A percentile compares a stretch with the other conserved stretches of the same genome.
These are phyloP conservation scores for Taphrorychus bicolor DNA, from an alignment of 2,888 invertebrate genomes.

Conservation along the genomic window DNA sequence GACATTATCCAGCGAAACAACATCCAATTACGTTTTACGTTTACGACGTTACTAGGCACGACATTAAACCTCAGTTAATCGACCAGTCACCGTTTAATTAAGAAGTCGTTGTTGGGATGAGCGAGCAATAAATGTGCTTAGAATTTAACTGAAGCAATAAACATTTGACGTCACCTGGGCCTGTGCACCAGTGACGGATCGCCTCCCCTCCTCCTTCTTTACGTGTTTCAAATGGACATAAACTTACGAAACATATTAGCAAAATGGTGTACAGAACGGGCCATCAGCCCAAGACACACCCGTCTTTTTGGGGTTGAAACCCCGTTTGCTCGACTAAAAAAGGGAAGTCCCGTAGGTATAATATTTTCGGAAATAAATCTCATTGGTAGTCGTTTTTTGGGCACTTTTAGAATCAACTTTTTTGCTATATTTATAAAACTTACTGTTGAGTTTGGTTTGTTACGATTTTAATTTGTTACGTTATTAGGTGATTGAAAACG, in stretches of 20 bases:
- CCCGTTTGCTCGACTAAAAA: neutral
- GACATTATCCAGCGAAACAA: slow-evolving; percentile 6
- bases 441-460: too few relatives aligned
- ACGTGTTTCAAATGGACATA: neutral
- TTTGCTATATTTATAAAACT: too few relatives aligned
- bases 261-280: neutral
- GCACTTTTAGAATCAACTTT: too few relatives aligned
- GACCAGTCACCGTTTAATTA: slow-evolving; percentile 46
- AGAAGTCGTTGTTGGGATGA: slow-evolving; percentile 43
- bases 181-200: neutral
- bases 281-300: neutral
- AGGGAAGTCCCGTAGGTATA: too few relatives aligned
- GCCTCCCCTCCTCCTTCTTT: neutral
- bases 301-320: neutral
- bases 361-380: too few relatives aligned
- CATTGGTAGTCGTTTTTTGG: too few relatives aligned
- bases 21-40: slow-evolving; percentile 39
- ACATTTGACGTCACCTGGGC: neutral
- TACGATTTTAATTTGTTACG: too few relatives aligned
- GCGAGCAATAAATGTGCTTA: slow-evolving; percentile 32
- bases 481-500: too few relatives aligned
- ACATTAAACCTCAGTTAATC: slow-evolving; percentile 42
- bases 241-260: neutral
- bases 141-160: slow-evolving; percentile 14
- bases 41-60: slow-evolving; percentile 31